phyloP scores from a whole-genome alignment of 2,888 invertebrate genomes.

The Platycnemis pennipes region DNA sequence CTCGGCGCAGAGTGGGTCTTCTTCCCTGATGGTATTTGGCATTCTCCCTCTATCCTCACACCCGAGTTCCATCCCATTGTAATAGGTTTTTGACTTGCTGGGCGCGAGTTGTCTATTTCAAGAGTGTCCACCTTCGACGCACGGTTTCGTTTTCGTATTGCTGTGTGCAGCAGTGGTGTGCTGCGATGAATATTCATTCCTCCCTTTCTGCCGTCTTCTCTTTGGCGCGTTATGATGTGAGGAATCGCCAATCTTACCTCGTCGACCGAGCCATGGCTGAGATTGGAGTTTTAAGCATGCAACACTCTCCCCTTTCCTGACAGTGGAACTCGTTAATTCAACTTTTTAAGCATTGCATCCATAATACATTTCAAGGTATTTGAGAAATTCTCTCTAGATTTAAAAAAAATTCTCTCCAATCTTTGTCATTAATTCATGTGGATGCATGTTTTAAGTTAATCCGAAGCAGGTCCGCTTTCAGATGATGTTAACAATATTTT shows the following conservation, averaged over 20 bases:
- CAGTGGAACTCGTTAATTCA: not conserved
- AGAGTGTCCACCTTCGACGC: not conserved
- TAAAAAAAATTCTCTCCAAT: no score
- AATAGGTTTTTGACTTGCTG: not conserved
- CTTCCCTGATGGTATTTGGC: not conserved
- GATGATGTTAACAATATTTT: no score
- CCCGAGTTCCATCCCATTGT: not conserved
- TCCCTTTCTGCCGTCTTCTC: not conserved
- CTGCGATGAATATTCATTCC: conserved; percentile 43
- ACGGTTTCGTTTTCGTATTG: conserved; percentile 6
- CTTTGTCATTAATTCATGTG: no score
- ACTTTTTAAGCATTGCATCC: not conserved
- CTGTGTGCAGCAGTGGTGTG: not conserved
- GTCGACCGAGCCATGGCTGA: no score
- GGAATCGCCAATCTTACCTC: no score
- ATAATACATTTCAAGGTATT: no score
- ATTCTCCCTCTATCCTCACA: not conserved
- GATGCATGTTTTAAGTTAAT: no score
- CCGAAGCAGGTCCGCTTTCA: no score
- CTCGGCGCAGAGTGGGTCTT: not conserved
- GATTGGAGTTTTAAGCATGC: not conserved
- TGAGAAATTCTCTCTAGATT: no score
- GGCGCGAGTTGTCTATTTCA: not conserved
- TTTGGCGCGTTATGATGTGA: not conserved
- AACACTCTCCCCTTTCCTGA: not conserved